phyloP scores from a whole-genome alignment of 1,140 invertebrate species.

The Latrodectus geometricus region DNA sequence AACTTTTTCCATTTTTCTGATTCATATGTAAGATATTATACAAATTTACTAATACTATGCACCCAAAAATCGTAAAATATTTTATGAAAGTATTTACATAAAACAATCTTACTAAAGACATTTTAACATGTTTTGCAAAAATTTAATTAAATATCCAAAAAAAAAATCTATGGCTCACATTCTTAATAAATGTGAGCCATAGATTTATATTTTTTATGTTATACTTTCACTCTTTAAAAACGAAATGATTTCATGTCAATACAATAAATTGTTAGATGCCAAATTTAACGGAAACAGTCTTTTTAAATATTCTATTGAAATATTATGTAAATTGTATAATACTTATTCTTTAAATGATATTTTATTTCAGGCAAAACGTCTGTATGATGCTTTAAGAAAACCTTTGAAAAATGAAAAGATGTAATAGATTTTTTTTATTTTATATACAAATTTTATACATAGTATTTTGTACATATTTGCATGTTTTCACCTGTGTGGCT shows the following conservation, averaged over 20 bases:
- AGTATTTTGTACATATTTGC: background rate
- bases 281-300: background rate
- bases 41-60: too few species aligned
- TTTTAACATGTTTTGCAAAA: too few species aligned
- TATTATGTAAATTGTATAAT: background rate
- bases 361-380: slow-evolving; percentile 36
- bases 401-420: slow-evolving; percentile 29
- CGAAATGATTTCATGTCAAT: background rate
- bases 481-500: slow-evolving; percentile 7
- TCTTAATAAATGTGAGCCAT: background rate
- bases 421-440: slow-evolving; percentile 1
- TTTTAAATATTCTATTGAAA: background rate
- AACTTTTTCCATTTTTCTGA: too few species aligned
- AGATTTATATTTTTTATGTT: background rate
- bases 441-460: background rate
- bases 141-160: too few species aligned
- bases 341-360: background rate
- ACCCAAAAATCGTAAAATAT: too few species aligned
- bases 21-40: too few species aligned
- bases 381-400: slow-evolving; percentile 44
- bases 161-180: too few species aligned
- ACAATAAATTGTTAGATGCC: background rate
- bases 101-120: too few species aligned
- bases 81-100: too few species aligned
- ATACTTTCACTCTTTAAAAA: background rate